Evolutionary conservation across 2,113 vertebrate species (phyloP), one percentile per base, ranked within the genome.

Genomic region (Morone chrysops): DNA sequence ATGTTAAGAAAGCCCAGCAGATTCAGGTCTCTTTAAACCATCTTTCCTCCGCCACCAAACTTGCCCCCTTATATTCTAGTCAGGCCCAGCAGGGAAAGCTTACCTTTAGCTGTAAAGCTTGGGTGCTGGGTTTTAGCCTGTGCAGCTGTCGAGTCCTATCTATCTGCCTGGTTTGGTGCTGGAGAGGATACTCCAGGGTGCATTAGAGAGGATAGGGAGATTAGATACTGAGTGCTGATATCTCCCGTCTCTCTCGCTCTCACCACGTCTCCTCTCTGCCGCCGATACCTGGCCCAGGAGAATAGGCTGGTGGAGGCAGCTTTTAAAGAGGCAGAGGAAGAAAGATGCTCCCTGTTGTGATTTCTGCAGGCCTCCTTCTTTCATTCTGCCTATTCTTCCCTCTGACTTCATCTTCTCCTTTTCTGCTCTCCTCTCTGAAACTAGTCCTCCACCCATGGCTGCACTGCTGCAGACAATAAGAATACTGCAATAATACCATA

Each of bases 171-270:
- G 83, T 84, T 87, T 69, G 13, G 73, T 54, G 70, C 83, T 73
- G 85, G 81, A 90, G 85, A 87, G 85, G 85, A 87, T 85, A 83
- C 89, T 91, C 78, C 54, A 65, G 89, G 90, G 90, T 81, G 78
- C 88, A 86, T 92, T 89, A 90, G 86, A 90, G 87, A 84, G 85
- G 87, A 74, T 78, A 75, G 85, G 75, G 77, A 91, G 92, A 92
- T 93, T 89, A 93, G 92, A 94, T 94, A 83, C 84, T 69, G 85
- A 80, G 75, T 70, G 89, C 87, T 85, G 93, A 94, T 94, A 92
- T 80, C 75, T 80, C 43, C 53, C 53, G 41, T 84, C 80, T 75
- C 84, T 75, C n/a, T 56, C 53, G 11, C 73, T 63, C 61, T 43
- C 22, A 25, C 62, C 47, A 40, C 51, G 59, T 67, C 84, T 89